Evolutionary conservation across 1,140 invertebrate species (phyloP).

Genomic region (Drosophila oshimai): DNA sequence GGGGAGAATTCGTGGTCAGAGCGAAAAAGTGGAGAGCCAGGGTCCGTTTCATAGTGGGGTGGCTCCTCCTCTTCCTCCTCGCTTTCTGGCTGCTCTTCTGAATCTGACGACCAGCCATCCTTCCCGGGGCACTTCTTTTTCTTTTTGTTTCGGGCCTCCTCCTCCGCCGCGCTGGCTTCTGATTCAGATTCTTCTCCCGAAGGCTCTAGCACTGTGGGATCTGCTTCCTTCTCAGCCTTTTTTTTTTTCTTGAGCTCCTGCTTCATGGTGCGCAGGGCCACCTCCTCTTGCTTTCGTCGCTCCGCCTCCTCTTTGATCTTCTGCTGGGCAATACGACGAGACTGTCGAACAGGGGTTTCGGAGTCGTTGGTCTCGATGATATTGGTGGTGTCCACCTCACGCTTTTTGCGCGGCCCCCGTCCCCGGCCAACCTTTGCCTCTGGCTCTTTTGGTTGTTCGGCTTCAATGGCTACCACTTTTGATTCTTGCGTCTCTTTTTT

Average conservation of each 20-base stretch:
- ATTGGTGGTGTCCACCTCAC: slow-evolving; percentile 83
- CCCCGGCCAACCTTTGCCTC: slow-evolving; percentile 51
- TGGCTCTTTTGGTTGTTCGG: background rate
- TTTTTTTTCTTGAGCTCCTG: slow-evolving; percentile 86
- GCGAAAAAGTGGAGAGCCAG: slow-evolving; percentile 87
- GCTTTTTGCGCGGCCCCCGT: slow-evolving; percentile 82
- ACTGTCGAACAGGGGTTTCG: slow-evolving; percentile 87
- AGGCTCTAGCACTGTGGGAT: slow-evolving; percentile 78
- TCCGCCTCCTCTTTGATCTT: slow-evolving; percentile 93
- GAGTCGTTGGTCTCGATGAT: slow-evolving; percentile 70
- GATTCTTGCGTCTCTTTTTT: background rate
- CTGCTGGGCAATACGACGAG: slow-evolving; percentile 91
- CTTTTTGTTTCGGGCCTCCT: slow-evolving; percentile 82
- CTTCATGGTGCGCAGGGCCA: slow-evolving; percentile 85
- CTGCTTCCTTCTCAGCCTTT: slow-evolving; percentile 80
- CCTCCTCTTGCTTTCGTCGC: slow-evolving; percentile 88
- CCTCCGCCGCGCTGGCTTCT: slow-evolving; percentile 83
- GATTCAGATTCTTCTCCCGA: slow-evolving; percentile 82
- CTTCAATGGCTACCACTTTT: background rate
- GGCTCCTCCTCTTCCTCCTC: slow-evolving; percentile 85
- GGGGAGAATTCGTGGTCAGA: slow-evolving; percentile 97
- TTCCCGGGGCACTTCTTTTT: slow-evolving; percentile 86
- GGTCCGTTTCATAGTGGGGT: slow-evolving; percentile 85
- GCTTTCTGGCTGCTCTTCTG: slow-evolving; percentile 85
- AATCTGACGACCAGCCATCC: slow-evolving; percentile 88